Evolutionary conservation across 1,140 invertebrate species (phyloP).

Genomic region (Carcinoscorpius rotundicauda): DNA sequence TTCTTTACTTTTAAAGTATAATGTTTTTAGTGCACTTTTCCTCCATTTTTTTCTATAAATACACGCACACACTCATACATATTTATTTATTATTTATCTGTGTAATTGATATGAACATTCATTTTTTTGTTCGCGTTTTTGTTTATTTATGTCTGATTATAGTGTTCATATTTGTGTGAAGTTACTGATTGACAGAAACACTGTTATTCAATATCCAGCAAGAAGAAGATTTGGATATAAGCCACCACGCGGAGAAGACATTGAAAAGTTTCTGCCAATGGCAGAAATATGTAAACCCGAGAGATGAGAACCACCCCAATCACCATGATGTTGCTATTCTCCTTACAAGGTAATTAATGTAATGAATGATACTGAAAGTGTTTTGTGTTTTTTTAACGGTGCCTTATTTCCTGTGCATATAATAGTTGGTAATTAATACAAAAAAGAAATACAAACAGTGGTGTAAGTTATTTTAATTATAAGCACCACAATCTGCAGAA

Average conservation of each 20-base stretch:
- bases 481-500: too few species aligned
- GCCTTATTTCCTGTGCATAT: too few species aligned
- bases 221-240: conserved; percentile 55
- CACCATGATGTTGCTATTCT: conserved; percentile 89
- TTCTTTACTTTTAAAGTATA: too few species aligned
- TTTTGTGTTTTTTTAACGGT: conserved; percentile 11
- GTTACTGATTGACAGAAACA: not conserved
- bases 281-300: conserved; percentile 64
- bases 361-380: conserved; percentile 9
- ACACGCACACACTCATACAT: not conserved
- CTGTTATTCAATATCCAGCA: conserved; percentile 1
- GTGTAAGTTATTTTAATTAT: too few species aligned
- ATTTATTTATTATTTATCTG: conserved; percentile 6
- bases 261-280: conserved; percentile 75
- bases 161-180: not conserved
- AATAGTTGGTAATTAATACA: too few species aligned
- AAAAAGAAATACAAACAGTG: too few species aligned
- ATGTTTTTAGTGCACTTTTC: too few species aligned
- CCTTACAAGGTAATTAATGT: conserved; percentile 52
- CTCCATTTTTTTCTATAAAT: too few species aligned
- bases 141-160: not conserved
- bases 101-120: too few species aligned
- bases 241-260: conserved; percentile 65
- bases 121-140: conserved; percentile 1
- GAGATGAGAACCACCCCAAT: conserved; percentile 63